Evolutionary conservation across 2,888 invertebrate genomes (phyloP).

Genomic region (Agrochola lychnidis): DNA sequence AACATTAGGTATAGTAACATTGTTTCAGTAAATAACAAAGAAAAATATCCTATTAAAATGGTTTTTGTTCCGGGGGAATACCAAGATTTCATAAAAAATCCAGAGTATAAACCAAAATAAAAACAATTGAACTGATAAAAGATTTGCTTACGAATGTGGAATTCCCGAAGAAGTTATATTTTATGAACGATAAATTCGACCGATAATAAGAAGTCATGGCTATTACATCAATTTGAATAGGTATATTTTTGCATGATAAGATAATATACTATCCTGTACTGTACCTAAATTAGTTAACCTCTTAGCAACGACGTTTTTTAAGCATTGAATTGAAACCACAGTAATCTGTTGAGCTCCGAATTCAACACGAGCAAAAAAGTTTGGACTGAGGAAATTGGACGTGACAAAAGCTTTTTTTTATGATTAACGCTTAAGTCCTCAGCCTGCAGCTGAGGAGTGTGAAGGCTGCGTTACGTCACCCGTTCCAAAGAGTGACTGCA

Average conservation of each 20-base stretch:
- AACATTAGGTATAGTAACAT: background rate
- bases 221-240: constrained; percentile 9
- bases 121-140: constrained; percentile 49
- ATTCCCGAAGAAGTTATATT: constrained; percentile 38
- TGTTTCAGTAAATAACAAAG: background rate
- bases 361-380: constrained; percentile 18
- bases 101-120: constrained; percentile 5
- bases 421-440: constrained; percentile 41
- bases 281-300: constrained; percentile 1
- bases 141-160: constrained; percentile 42
- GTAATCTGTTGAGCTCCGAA: constrained; percentile 3
- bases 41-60: constrained; percentile 7
- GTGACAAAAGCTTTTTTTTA: constrained; percentile 40
- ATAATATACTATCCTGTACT: background rate
- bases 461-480: constrained; percentile 87
- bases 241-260: constrained; percentile 16
- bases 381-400: constrained; percentile 19
- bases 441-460: constrained; percentile 70
- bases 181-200: constrained; percentile 22
- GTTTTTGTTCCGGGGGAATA: constrained; percentile 19
- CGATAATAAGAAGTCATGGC: constrained; percentile 2
- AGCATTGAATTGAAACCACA: constrained; percentile 9
- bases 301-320: constrained; percentile 19
- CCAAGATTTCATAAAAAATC: constrained; percentile 22
- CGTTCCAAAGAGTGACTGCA: constrained; percentile 84